Base-by-base conservation (phyloP, 2,888 invertebrate species). In the Invenusta paracnida region DNA sequence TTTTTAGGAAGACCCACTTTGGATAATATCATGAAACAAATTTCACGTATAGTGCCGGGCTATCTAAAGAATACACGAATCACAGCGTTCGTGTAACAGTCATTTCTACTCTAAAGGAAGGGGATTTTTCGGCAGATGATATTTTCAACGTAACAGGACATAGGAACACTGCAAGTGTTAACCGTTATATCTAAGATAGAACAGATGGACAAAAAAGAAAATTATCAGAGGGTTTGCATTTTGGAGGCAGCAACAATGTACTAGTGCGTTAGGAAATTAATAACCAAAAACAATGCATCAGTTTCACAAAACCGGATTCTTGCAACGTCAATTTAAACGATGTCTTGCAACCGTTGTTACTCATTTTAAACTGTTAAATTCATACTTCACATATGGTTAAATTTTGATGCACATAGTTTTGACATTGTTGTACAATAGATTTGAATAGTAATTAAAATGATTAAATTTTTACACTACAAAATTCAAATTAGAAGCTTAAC, bases 81-180 rank as follows among this genome's bases (percentile, higher is more conserved):
- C 82, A 82, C 29, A 25, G 82, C 31, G 82, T 82, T 82, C 82
- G 82, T 82, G 82, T 82, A 82, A 82, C 82, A 30, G 82, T 82
- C n/a, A 30, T 82, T 30, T 30, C 30, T 82, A 29, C 29, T 11
- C 82, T 82, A 82, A 82, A 82, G 11, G 29, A 29, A 82, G 2
- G 82, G 29, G 82, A 29, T 23, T 82, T 29, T 29, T 29, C 27
- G 11, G 13, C 29, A 23, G 82, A 82, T 5, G 82, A 82, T 82
- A 28, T 82, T 30, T 82, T 11, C 82, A 82, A 29, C 31, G 30
- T 82, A 11, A 82, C 82, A 11, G 82, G 82, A 28, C 82, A 82
- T 29, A 82, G 28, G 11, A 82, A 82, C 31, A 30, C 31, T 28
- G 82, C 82, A 82, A 82, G 82, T 29, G 82, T 82, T 29, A 82